Percentiles rank a stretch among this genome's conserved stretches.
phyloP scores from a whole-genome alignment of 2,797 vertebrate genomes.

The Heliangelus exortis region DNA sequence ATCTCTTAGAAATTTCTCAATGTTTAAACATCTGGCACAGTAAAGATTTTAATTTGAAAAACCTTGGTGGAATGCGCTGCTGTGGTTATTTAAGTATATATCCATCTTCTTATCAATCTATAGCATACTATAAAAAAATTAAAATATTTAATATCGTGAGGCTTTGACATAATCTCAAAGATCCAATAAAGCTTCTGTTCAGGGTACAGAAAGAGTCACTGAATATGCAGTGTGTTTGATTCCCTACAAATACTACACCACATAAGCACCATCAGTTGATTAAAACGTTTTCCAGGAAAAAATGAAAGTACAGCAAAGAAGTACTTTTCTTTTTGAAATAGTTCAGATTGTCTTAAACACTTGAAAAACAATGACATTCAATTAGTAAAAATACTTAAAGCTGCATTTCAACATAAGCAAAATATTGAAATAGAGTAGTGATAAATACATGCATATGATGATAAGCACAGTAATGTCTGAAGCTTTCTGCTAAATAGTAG shows the following conservation, averaged over 20 bases:
- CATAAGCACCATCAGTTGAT: constrained; percentile 1
- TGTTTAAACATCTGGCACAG: background rate
- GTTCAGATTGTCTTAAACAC: background rate
- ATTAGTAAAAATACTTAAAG: constrained; percentile 18
- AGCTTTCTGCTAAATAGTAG: background rate
- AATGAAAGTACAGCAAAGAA: constrained; percentile 9
- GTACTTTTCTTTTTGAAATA: constrained; percentile 20
- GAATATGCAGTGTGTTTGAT: background rate
- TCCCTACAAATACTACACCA: background rate
- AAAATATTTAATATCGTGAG: background rate
- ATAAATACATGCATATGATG: no score
- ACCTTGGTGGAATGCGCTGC: background rate
- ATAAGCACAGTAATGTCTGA: background rate
- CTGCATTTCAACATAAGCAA: background rate
- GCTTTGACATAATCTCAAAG: constrained; percentile 1
- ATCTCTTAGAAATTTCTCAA: background rate
- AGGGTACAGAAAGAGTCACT: background rate
- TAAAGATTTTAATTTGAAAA: background rate
- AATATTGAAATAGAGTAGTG: background rate
- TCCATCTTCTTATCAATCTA: background rate
- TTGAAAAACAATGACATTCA: background rate
- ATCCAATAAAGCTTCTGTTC: background rate
- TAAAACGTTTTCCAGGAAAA: constrained; percentile 13
- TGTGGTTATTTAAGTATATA: background rate
- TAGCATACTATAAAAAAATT: background rate